Percentiles rank a stretch among this genome's conserved stretches.
Evolutionary conservation across 2,797 vertebrate genomes (phyloP).

Genomic region (Pangasius krempfi): DNA sequence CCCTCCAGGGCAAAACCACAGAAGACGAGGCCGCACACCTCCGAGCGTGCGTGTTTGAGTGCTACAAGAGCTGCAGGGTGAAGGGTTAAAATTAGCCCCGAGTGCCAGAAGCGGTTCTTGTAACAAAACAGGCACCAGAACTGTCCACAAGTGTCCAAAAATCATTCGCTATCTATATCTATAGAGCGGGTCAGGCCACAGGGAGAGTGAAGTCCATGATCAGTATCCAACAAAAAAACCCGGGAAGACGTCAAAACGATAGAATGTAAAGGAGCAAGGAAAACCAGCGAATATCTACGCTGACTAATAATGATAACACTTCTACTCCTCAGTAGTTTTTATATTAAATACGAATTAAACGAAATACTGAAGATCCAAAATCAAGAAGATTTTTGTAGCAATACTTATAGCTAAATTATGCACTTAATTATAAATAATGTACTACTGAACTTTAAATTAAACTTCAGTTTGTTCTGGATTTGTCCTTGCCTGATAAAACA

Average conservation of each 20-base stretch:
- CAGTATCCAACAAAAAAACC: neutral
- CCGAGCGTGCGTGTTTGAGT: neutral
- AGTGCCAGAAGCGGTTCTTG: neutral
- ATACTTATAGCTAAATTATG: neutral
- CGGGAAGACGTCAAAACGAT: neutral
- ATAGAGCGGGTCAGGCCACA: neutral
- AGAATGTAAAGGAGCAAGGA: neutral
- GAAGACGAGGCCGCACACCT: neutral
- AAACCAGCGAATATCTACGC: neutral
- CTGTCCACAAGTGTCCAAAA: neutral
- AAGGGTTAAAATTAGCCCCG: neutral
- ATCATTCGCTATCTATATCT: neutral
- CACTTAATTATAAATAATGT: neutral
- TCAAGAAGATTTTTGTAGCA: neutral
- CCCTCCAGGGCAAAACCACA: constrained; percentile 7
- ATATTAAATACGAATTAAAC: neutral
- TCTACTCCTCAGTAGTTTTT: neutral
- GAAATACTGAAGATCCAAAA: neutral
- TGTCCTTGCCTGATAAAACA: neutral
- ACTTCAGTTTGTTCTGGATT: neutral
- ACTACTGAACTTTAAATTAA: neutral
- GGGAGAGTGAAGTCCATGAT: too few species aligned
- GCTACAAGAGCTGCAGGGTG: neutral
- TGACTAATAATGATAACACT: neutral
- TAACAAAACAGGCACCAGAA: neutral